Conservation (phyloP, 2,888 invertebrate species). For the Rhingia rostrata region DNA sequence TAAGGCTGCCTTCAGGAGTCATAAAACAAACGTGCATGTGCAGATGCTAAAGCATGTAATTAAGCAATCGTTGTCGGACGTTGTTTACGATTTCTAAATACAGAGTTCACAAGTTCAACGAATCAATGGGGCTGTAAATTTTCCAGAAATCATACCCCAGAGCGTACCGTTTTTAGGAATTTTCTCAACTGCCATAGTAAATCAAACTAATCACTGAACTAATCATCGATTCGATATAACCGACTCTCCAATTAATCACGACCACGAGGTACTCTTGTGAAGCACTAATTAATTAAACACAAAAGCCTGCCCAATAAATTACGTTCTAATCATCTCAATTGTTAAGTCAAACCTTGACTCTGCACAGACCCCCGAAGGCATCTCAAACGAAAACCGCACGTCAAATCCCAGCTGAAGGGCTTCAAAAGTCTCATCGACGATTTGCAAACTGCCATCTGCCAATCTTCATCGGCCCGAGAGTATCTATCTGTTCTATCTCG, state of each 20-base stretch:
- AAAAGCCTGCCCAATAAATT: constrained; percentile 29
- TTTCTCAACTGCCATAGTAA: background rate
- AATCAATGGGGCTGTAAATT: background rate
- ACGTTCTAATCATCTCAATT: constrained; percentile 37
- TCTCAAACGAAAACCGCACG: constrained; percentile 17
- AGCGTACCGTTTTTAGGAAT: background rate
- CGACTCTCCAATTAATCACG: too few species aligned
- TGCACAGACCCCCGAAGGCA: constrained; percentile 2
- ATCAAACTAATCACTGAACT: background rate
- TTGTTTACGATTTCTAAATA: background rate
- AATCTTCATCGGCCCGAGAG: constrained; percentile 33
- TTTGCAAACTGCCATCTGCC: constrained; percentile 33
- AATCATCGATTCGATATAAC: background rate
- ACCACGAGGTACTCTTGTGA: too few species aligned
- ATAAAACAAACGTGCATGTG: background rate
- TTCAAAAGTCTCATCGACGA: constrained; percentile 17
- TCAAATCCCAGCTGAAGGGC: constrained; percentile 23
- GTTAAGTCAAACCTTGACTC: constrained; percentile 28
- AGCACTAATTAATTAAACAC: background rate
- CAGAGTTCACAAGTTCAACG: background rate
- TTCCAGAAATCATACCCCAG: too few species aligned
- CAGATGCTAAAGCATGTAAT: background rate
- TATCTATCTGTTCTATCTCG: background rate
- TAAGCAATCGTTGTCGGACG: background rate
- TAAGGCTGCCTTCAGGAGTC: background rate